Evolutionary conservation across 2,797 vertebrate species (phyloP).

Genomic region (Atherinosoma microstoma): DNA sequence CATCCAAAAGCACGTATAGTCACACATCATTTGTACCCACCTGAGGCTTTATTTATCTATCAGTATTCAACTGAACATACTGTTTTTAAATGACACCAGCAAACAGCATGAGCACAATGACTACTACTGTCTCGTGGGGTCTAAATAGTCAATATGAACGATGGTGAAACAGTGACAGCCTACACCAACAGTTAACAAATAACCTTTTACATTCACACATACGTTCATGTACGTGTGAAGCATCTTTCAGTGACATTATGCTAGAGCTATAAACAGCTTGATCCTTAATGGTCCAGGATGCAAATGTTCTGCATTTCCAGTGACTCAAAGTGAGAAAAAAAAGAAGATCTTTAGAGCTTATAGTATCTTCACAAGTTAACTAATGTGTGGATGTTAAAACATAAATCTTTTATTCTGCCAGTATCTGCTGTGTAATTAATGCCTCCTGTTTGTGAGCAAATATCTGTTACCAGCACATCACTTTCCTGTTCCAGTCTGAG

Average conservation of each 20-base stretch:
- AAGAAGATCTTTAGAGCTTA: not conserved
- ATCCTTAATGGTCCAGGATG: not conserved
- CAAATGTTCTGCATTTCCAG: not conserved
- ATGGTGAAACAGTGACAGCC: conserved; percentile 28
- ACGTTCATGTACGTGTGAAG: no score
- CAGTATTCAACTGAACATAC: conserved; percentile 40
- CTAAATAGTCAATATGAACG: conserved; percentile 39
- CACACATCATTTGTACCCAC: not conserved
- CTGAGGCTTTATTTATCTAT: conserved; percentile 32
- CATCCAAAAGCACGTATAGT: conserved; percentile 30
- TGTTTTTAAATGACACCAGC: conserved; percentile 33
- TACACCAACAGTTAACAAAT: conserved; percentile 47
- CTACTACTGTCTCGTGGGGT: conserved; percentile 31
- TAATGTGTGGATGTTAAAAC: conserved; percentile 10
- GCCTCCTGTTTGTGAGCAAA: conserved; percentile 30
- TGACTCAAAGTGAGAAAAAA: not conserved
- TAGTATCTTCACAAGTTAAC: conserved; percentile 14
- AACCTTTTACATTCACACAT: conserved; percentile 31
- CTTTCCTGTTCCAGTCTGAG: conserved; percentile 17
- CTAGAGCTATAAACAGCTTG: not conserved
- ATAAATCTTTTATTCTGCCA: conserved; percentile 28
- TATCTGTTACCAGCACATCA: conserved; percentile 39
- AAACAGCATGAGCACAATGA: conserved; percentile 11
- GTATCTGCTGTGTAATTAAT: conserved; percentile 19
- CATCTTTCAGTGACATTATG: not conserved